Evolutionary conservation across 2,113 vertebrate species (phyloP), one percentile per base, ranked within the genome.

Genomic region (Hippocampus zosterae): DNA sequence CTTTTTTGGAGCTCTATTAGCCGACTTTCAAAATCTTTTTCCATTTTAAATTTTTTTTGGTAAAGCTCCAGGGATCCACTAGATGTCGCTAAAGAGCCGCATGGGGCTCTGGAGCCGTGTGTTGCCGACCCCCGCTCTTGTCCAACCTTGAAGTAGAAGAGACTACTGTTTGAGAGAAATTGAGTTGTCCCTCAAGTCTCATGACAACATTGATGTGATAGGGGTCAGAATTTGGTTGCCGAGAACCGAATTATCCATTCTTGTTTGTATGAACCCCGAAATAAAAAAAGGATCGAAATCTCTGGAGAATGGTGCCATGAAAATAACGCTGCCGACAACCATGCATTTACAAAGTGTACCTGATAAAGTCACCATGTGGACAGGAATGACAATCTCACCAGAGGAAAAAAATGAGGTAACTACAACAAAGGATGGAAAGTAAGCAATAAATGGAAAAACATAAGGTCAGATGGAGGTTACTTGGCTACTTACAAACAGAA

Each of bases 401-500:
- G 53, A 55, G 15, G 1, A 19, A 53, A 65, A 62, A 61, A 33
- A 55, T n/a, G n/a, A 52, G 48, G 48, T 55, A 3, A 48, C 42
- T n/a, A 25, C 56, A 59, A 41, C 29, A 12, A 25, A 19, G 56
- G 66, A 66, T 64, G 23, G 37, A 18, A 29, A 66, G 21, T 62
- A 44, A 78, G 66, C 2, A 66, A 80, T 75, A 74, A 70, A 74
- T 78, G 75, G 71, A 57, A 59, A 37, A 76, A 70, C 41, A 18
- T 18, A 83, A 67, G 18, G n/a, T 70, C 69, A 70, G 82, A 78
- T 81, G 81, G 75, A 82, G 84, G 71, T 83, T 88, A 83, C 82
- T 86, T 81, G 81, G 78, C 91, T 98, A 97, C 95, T 97, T 97
- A 98, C 95, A 95, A 96, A 96, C 94, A 92, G 95, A 95, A 94